Percentiles rank a stretch among this genome's conserved stretches.
Evolutionary conservation across 2,888 invertebrate species (phyloP).

Genomic region (Scelioninae gen. 1): DNA sequence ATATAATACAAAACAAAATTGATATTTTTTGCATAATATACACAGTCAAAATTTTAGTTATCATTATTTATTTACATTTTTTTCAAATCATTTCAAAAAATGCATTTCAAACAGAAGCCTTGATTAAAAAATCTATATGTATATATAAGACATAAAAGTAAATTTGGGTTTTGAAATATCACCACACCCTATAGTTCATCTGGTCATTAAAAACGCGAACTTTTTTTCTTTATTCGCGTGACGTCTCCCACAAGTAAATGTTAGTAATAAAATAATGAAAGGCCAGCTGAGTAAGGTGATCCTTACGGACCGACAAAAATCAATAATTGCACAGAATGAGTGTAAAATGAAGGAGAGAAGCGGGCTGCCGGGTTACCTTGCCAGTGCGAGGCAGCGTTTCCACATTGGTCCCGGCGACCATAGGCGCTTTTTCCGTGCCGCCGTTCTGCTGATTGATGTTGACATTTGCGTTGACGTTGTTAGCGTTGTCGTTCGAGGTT

Average conservation of each 20-base stretch:
- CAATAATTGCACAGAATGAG: conserved; percentile 16
- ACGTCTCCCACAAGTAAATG: conserved; percentile 13
- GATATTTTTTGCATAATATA: no score
- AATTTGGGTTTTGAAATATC: no score
- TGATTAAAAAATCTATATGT: no score
- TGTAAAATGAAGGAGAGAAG: conserved; percentile 14
- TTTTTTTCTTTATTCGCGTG: conserved; percentile 6
- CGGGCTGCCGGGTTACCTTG: conserved; percentile 77
- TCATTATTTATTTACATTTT: no score
- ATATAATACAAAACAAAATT: no score
- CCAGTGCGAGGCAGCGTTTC: conserved; percentile 86
- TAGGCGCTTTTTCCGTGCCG: conserved; percentile 85
- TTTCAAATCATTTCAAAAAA: no score
- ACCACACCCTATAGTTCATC: no score
- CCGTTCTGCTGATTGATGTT: conserved; percentile 85
- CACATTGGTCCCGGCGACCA: conserved; percentile 87
- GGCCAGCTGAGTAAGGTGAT: conserved; percentile 16
- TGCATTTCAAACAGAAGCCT: no score
- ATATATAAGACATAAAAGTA: no score
- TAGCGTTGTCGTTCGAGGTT: conserved; percentile 78
- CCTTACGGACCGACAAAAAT: conserved; percentile 5
- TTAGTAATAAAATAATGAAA: conserved; percentile 25
- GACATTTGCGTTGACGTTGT: conserved; percentile 71
- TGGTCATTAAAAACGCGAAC: no score
- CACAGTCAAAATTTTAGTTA: no score